A percentile compares a stretch with the other conserved stretches of the same genome.
Conservation (phyloP, 2,888 invertebrate species). For the Dysmachus trigonus region DNA sequence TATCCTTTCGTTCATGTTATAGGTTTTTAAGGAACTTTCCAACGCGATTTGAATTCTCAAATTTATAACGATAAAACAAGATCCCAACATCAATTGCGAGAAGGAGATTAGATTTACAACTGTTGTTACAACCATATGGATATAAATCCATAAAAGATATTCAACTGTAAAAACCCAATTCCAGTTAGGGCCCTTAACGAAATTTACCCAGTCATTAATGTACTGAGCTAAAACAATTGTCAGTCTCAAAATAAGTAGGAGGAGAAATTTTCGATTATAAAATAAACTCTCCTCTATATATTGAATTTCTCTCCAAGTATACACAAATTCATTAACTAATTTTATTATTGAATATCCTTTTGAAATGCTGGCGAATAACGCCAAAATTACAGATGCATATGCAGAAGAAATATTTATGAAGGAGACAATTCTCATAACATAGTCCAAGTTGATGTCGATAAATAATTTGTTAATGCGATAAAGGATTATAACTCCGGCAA, state of each 20-base stretch:
- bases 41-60: background rate
- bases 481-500: background rate
- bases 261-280: background rate
- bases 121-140: background rate
- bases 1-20: background rate
- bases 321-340: background rate
- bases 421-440: constrained; percentile 4
- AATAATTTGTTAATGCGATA: background rate
- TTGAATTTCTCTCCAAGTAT: background rate
- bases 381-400: background rate
- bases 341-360: background rate
- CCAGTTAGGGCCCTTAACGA: background rate
- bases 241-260: background rate
- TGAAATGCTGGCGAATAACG: background rate
- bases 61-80: background rate
- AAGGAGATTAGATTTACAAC: background rate
- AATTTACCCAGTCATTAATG: background rate
- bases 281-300: background rate
- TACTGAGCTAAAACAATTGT: background rate
- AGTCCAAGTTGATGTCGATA: background rate
- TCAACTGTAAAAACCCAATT: background rate
- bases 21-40: background rate
- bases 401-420: constrained; percentile 7
- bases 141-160: background rate
- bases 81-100: background rate